Percentiles rank a stretch among this genome's conserved stretches.
Evolutionary conservation across 35 echinoderm and acorn worm species (phyloP).

Genomic region (Ptychodera flava): DNA sequence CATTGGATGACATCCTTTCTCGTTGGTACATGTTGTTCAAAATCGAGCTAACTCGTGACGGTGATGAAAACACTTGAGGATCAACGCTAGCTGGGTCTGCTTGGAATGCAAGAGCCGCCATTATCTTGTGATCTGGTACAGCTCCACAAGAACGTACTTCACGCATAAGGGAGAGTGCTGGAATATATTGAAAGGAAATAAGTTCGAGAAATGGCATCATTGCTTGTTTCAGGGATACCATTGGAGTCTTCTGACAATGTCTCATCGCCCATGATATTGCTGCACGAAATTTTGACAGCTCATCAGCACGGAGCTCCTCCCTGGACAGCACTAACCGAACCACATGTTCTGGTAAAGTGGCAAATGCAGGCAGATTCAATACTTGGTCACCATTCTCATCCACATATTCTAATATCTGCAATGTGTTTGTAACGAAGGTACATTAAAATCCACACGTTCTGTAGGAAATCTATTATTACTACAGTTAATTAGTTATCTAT

Average conservation of each 20-base stretch:
- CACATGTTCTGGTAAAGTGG: constrained; percentile 84
- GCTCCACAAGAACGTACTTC: constrained; percentile 51
- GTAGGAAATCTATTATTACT: too few relatives aligned
- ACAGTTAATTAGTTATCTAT: too few relatives aligned
- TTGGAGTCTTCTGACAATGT: constrained; percentile 56
- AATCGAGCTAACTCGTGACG: not conserved
- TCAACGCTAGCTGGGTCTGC: constrained; percentile 89
- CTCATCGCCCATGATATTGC: constrained; percentile 63
- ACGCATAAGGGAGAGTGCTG: constrained; percentile 77
- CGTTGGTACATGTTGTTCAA: not conserved
- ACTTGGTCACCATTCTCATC: constrained; percentile 81
- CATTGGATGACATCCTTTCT: not conserved
- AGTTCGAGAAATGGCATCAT: constrained; percentile 82
- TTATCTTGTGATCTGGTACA: constrained; percentile 87
- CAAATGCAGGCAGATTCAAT: constrained; percentile 66
- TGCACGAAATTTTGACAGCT: constrained; percentile 87
- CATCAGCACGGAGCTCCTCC: constrained; percentile 92
- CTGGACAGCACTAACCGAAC: constrained; percentile 80
- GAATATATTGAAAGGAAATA: constrained; percentile 90
- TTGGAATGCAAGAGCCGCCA: constrained; percentile 93
- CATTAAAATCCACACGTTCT: too few relatives aligned
- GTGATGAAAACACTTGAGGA: not conserved
- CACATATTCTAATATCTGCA: constrained; percentile 84
- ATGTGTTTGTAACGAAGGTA: too few relatives aligned
- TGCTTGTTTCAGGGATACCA: constrained; percentile 41